Percentiles rank a stretch among this genome's conserved stretches.
These are phyloP conservation scores for Alethe diademata DNA, from an alignment of 2,113 vertebrate genomes.

Conservation along the genomic window DNA sequence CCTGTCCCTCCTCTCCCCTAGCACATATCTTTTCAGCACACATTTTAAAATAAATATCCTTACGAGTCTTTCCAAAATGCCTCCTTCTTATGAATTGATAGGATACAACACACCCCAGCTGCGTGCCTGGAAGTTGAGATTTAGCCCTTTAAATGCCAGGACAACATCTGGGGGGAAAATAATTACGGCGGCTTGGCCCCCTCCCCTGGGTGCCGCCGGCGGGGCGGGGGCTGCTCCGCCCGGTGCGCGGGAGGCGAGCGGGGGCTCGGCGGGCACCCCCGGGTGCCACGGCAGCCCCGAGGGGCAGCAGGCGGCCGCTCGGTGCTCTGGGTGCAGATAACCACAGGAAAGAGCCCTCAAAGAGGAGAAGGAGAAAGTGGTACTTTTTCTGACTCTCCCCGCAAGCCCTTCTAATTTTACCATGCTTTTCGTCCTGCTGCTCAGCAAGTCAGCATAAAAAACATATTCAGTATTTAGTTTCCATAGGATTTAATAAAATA, in stretches of 20 bases:
- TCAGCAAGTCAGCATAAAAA: neutral
- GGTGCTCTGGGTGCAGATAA: neutral
- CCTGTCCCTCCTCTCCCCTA: neutral
- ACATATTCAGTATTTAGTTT: neutral
- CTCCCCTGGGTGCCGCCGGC: neutral
- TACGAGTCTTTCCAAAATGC: conserved; percentile 14
- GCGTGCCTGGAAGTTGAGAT: neutral
- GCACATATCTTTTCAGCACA: conserved; percentile 24
- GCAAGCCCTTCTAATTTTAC: neutral
- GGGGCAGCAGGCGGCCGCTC: neutral
- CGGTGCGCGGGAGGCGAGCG: neutral
- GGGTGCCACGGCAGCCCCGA: neutral
- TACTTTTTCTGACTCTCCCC: neutral
- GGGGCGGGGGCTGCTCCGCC: neutral
- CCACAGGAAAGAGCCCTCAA: rapidly evolving
- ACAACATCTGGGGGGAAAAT: neutral
- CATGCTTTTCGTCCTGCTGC: neutral
- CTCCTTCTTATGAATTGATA: conserved; percentile 14
- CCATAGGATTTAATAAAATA: neutral
- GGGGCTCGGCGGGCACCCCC: neutral
- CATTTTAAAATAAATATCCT: conserved; percentile 49
- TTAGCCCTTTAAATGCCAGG: neutral
- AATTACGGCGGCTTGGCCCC: neutral
- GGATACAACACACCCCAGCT: neutral
- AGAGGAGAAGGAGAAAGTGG: rapidly evolving